Conservation (phyloP, 2,113 vertebrate species). For the Myrmecophaga tridactyla region DNA sequence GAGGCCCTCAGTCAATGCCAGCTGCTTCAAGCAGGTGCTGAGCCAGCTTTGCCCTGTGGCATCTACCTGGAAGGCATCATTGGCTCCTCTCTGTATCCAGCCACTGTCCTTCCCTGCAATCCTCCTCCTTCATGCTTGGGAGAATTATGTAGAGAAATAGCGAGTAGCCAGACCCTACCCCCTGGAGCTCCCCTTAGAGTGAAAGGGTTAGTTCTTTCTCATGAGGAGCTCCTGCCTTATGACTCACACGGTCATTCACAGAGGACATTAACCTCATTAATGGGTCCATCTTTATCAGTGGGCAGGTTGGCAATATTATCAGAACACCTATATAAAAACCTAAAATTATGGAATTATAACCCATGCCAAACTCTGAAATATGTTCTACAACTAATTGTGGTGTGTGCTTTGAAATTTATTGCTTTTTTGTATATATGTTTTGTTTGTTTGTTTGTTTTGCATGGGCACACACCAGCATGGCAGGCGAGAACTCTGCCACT, state of each 20-base stretch:
- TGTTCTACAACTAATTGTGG: too few species aligned
- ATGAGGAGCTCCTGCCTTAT: neutral
- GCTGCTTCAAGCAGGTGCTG: too few species aligned
- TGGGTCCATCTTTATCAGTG: neutral
- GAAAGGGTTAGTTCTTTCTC: constrained; percentile 6
- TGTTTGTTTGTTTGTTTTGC: too few species aligned
- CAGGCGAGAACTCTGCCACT: too few species aligned
- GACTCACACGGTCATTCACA: neutral
- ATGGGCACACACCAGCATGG: too few species aligned
- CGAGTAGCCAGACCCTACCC: neutral
- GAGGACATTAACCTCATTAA: accelerated
- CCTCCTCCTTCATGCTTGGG: accelerated
- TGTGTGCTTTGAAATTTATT: too few species aligned
- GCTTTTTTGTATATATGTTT: too few species aligned
- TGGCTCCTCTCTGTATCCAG: accelerated
- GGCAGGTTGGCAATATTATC: neutral
- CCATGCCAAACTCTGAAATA: too few species aligned
- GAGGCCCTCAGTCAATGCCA: accelerated
- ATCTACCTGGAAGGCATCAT: neutral
- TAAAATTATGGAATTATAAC: too few species aligned
- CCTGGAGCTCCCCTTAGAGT: neutral
- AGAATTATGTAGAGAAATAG: neutral
- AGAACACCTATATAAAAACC: too few species aligned
- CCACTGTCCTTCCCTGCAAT: neutral
- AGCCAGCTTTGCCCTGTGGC: neutral